A percentile compares a stretch with the other conserved stretches of the same genome.
Evolutionary conservation across 2,113 vertebrate species (phyloP).

Genomic region (Aptenodytes forsteri): DNA sequence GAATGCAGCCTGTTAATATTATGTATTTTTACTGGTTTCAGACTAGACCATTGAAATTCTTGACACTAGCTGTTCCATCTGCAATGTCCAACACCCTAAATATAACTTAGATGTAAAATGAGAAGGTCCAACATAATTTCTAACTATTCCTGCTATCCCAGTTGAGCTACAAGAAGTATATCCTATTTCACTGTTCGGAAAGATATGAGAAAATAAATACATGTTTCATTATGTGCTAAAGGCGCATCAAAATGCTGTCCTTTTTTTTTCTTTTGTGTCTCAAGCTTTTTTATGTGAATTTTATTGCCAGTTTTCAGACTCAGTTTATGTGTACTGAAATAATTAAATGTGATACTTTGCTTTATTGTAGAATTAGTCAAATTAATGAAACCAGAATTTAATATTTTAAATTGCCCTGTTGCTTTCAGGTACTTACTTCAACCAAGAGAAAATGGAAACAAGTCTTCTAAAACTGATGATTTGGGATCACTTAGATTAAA

Average conservation of each 20-base stretch:
- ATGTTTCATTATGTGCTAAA: not conserved
- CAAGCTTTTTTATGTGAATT: not conserved
- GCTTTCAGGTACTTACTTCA: slow-evolving; percentile 91
- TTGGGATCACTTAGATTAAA: slow-evolving; percentile 92
- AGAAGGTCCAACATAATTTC: not conserved
- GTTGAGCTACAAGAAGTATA: not conserved
- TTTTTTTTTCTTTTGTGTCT: not conserved
- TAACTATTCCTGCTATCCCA: not conserved
- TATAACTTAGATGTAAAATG: not conserved
- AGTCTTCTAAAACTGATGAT: slow-evolving; percentile 90
- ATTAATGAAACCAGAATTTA: not conserved
- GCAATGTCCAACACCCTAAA: not conserved
- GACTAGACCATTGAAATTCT: not conserved
- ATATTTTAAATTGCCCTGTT: not conserved
- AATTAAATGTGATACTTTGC: not conserved
- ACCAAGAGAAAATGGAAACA: slow-evolving; percentile 93
- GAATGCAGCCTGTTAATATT: not conserved
- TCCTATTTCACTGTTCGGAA: not conserved
- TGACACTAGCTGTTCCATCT: not conserved
- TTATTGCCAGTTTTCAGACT: not conserved
- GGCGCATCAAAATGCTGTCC: not conserved
- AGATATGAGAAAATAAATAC: not conserved
- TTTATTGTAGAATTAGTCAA: not conserved
- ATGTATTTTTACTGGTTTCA: not conserved
- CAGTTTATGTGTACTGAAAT: not conserved